Conservation (phyloP, 2,888 invertebrate species). For the Tenthredo scrophulariae region DNA sequence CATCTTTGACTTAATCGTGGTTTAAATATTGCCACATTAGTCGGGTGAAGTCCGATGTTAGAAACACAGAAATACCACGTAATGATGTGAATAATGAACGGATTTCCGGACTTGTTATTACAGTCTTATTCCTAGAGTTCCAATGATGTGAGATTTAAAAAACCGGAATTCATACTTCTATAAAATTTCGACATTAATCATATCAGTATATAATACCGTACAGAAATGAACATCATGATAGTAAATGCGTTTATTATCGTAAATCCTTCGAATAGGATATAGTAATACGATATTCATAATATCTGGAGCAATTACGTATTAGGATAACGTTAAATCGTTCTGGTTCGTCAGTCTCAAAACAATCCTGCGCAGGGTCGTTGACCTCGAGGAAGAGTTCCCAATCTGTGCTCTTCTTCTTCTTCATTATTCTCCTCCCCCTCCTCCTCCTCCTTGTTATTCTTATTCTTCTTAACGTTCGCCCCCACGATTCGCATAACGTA, state of each 20-base stretch:
- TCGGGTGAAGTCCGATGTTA: background rate
- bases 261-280: no score
- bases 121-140: background rate
- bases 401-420: background rate
- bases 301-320: background rate
- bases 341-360: conserved; percentile 1
- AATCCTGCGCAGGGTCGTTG: background rate
- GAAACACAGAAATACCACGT: background rate
- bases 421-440: no score
- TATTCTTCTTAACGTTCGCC: background rate
- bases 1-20: background rate
- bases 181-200: no score
- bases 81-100: background rate
- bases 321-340: background rate
- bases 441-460: background rate
- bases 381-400: conserved; percentile 1
- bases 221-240: background rate
- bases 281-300: background rate
- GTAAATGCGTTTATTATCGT: background rate
- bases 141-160: no score
- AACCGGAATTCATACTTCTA: no score
- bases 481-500: background rate
- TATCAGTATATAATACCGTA: no score
- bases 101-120: background rate
- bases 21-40: background rate